Base-by-base conservation (phyloP, 64 coral and sea anemone genomes). In the Porites lutea region DNA sequence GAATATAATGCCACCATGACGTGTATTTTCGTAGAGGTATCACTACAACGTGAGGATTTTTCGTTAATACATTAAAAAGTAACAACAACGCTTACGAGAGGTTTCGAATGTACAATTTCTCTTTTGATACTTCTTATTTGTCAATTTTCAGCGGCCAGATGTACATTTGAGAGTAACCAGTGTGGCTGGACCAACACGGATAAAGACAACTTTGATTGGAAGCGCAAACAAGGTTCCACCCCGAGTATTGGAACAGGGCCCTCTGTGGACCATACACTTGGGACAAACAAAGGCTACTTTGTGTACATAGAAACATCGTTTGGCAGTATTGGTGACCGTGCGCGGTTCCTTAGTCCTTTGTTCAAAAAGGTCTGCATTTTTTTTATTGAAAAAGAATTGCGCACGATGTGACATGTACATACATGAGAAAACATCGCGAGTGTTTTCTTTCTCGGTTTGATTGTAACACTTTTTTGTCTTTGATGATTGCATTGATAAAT, bases 141-240 rank as follows among this genome's bases (percentile, higher is more conserved):
- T 46, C 75, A 20, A 6, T 9, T 88, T 49, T 13, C 71, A 93
- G 91, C 78, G 45, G 46, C 73, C 47, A 87, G 76, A 18, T 97
- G 95, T 65, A 94, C 95, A 21, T 97, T 94, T 86, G 95, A 97
- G 69, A 84, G 82, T 22, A 84, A 92, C 6, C 72, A 83, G 50
- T 97, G 95, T 60, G 81, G 88, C 8, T 97, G 92, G 81, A 79
- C 75, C 62, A 90, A 93, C 21, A 67, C 78, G 15, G 92, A 86
- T 60, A 93, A 94, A 70, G 88, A 82, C 64, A 79, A 93, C 65
- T 97, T 93, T 91, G 95, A 97, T 60, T 97, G 95, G 95, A 72
- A 74, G 59, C 92, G 92, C 68, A 89, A 87, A 5, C 83, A 89
- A 59, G 95, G 88, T 4, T 8, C 16, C 50, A 93, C 95, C 9